These are phyloP conservation scores for Martes martes DNA, from an alignment of 2,113 vertebrate genomes.

Conservation along the genomic window DNA sequence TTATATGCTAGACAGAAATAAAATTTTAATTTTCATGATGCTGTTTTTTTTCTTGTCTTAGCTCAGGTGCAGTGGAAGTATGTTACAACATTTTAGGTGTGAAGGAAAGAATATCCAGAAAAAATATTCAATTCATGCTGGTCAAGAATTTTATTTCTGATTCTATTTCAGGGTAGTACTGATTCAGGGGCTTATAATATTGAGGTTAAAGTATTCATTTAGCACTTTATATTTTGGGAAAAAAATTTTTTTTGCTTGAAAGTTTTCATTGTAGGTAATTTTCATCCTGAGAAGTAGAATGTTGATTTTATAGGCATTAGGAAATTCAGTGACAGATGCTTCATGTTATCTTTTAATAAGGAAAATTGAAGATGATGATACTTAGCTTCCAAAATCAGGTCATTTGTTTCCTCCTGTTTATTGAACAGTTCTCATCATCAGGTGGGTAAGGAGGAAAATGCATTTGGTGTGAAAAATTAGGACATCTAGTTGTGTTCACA, in stretches of 20 bases:
- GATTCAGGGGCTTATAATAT: not conserved
- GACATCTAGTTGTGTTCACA: not conserved
- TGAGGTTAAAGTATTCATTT: not conserved
- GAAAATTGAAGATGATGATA: not conserved
- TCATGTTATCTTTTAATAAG: not conserved
- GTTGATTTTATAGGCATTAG: conserved; percentile 8
- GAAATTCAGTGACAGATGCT: not conserved
- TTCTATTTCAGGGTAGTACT: not conserved
- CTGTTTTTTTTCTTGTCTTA: not conserved
- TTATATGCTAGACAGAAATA: not conserved
- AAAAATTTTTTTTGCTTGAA: not conserved
- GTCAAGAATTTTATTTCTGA: not conserved
- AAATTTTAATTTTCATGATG: not conserved
- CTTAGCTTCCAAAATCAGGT: conserved; percentile 4
- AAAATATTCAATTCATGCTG: not conserved
- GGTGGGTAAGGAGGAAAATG: not conserved
- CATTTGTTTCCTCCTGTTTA: not conserved
- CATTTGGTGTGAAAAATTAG: not conserved
- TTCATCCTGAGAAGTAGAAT: conserved; percentile 11
- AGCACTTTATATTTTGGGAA: not conserved
- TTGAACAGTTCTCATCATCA: not conserved
- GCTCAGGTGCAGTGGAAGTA: not conserved
- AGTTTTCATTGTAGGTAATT: conserved; percentile 19
- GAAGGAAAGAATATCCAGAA: not conserved
- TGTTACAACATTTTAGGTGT: not conserved